phyloP scores from a whole-genome alignment of 2,113 vertebrate genomes.

The Oxyruncus cristatus region DNA sequence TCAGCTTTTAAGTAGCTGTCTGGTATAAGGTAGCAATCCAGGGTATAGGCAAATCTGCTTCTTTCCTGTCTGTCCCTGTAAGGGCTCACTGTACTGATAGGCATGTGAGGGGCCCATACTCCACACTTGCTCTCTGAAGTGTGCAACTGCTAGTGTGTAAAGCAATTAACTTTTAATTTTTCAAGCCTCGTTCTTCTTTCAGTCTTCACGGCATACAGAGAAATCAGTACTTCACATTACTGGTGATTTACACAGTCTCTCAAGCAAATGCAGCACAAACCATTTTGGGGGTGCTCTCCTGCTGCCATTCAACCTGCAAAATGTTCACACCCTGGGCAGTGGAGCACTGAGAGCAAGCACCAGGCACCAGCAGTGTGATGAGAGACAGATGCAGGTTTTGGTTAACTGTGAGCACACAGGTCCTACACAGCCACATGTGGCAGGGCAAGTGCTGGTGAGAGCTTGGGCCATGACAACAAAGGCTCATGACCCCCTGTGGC shows the following conservation, averaged over 20 bases:
- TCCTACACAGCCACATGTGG: not conserved
- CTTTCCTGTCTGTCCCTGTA: not conserved
- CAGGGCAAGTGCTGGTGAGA: not conserved
- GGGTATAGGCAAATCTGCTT: not conserved
- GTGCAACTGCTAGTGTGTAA: not conserved
- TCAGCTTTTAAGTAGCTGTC: not conserved
- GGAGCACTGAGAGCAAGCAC: not conserved
- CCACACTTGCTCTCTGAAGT: not conserved
- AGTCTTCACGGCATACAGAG: not conserved
- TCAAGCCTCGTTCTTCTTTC: not conserved
- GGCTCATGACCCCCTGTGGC: fast-evolving
- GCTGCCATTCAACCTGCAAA: not conserved
- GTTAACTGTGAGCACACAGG: not conserved
- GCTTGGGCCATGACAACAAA: not conserved
- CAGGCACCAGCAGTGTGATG: not conserved
- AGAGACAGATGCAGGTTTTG: not conserved
- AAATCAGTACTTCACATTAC: not conserved
- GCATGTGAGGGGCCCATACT: not conserved
- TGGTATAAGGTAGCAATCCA: not conserved
- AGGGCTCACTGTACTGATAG: fast-evolving
- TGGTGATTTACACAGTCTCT: not conserved
- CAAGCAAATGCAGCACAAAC: not conserved
- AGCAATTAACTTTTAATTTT: not conserved
- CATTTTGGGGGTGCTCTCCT: not conserved
- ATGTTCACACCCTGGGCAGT: fast-evolving